These are phyloP conservation scores for Criorhina ranunculi DNA, from an alignment of 2,888 invertebrate species.

Conservation along the genomic window DNA sequence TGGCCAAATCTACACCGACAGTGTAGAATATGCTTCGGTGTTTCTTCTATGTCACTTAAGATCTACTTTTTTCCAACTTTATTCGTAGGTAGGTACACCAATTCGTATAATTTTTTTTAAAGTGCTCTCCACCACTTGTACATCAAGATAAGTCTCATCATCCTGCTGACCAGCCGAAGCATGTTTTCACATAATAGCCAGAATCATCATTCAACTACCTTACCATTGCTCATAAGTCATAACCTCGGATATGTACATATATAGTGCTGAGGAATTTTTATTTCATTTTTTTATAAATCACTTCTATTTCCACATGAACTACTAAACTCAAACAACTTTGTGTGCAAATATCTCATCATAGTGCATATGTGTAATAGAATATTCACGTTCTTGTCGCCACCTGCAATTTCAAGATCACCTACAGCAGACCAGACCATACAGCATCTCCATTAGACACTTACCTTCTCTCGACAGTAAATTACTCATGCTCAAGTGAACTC, in stretches of 20 bases:
- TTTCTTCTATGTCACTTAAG: too few relatives aligned
- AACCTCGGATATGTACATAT: too few relatives aligned
- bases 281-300: slow-evolving; percentile 4
- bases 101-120: too few relatives aligned
- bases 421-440: slow-evolving; percentile 32
- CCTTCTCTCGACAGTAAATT: slow-evolving; percentile 37
- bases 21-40: too few relatives aligned
- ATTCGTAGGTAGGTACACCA: too few relatives aligned
- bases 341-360: slow-evolving; percentile 1
- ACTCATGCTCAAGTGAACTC: slow-evolving; percentile 34
- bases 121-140: too few relatives aligned
- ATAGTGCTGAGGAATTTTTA: slow-evolving; percentile 7
- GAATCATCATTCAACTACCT: background rate
- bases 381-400: slow-evolving; percentile 58
- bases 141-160: too few relatives aligned
- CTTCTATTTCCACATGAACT: slow-evolving; percentile 38
- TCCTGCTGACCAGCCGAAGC: too few relatives aligned
- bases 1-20: too few relatives aligned
- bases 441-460: slow-evolving; percentile 32
- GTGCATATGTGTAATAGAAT: slow-evolving; percentile 43
- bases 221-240: background rate
- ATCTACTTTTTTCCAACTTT: too few relatives aligned
- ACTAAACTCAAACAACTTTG: slow-evolving; percentile 31
- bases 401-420: slow-evolving; percentile 58
- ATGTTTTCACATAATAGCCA: too few relatives aligned